Conservation (phyloP, 2,888 invertebrate species). For the Deroplatys truncata region DNA sequence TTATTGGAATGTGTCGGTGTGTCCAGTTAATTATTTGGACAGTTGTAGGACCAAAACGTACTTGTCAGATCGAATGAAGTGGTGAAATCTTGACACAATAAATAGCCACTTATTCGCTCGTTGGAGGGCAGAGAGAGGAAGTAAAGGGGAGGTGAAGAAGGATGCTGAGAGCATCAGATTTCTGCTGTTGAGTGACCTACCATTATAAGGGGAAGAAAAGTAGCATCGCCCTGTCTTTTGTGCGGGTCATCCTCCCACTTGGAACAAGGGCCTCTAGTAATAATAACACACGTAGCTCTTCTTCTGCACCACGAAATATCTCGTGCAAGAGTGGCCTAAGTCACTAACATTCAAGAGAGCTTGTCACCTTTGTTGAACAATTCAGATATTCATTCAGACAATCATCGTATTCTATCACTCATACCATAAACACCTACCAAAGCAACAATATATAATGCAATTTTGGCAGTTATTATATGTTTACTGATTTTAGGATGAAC, state of each 20-base stretch:
- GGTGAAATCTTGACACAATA: background rate
- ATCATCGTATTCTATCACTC: no score
- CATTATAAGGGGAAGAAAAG: background rate
- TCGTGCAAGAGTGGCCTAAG: background rate
- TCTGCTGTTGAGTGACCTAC: background rate
- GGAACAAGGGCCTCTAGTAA: background rate
- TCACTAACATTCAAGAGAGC: background rate
- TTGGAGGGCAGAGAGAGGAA: background rate
- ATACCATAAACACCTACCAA: no score
- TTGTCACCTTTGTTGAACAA: no score
- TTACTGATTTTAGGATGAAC: no score
- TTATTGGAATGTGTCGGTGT: no score
- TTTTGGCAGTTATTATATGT: no score
- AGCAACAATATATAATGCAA: no score
- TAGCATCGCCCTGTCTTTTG: slow-evolving; percentile 1
- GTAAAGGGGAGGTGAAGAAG: background rate
- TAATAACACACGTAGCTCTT: background rate
- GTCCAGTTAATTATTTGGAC: no score
- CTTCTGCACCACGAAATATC: background rate
- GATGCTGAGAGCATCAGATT: slow-evolving; percentile 11
- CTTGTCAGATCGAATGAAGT: background rate
- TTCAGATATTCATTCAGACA: no score
- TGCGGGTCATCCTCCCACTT: slow-evolving; percentile 2
- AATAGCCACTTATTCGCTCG: background rate
- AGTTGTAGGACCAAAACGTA: background rate